Conservation (phyloP, 2,113 vertebrate genomes). For the Porphyrio hochstetteri region DNA sequence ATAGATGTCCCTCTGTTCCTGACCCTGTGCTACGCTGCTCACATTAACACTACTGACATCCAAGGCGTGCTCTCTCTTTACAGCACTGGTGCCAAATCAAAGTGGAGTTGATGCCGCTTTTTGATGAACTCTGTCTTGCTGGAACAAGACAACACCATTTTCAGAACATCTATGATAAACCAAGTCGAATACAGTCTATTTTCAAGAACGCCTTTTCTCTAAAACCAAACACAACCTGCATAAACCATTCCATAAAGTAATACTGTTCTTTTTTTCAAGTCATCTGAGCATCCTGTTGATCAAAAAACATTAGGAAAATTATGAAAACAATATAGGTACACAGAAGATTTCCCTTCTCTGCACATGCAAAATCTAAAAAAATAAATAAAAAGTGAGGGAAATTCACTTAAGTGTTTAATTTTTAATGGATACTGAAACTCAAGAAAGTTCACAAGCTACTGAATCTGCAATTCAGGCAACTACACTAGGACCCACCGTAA, state of each 20-base stretch:
- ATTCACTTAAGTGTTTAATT: background rate
- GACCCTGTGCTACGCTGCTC: background rate
- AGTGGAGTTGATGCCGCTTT: background rate
- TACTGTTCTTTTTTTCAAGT: background rate
- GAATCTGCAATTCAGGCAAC: background rate
- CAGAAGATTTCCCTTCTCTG: background rate
- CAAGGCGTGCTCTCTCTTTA: background rate
- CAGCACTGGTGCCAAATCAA: fast-evolving
- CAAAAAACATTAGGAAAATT: background rate
- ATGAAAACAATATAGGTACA: background rate
- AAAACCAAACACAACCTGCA: background rate
- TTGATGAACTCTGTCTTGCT: background rate
- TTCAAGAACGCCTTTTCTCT: background rate
- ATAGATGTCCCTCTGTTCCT: background rate
- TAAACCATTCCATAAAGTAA: background rate
- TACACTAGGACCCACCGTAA: background rate
- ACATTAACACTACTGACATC: fast-evolving
- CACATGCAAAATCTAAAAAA: background rate
- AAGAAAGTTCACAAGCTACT: background rate
- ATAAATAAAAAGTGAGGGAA: background rate
- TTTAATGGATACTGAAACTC: background rate
- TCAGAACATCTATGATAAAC: background rate
- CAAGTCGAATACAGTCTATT: background rate
- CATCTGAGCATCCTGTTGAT: background rate
- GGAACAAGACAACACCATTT: background rate